Percentiles rank a stretch among this genome's conserved stretches.
Conservation (phyloP, 2,797 vertebrate genomes). For the Atherinosoma microstoma region DNA sequence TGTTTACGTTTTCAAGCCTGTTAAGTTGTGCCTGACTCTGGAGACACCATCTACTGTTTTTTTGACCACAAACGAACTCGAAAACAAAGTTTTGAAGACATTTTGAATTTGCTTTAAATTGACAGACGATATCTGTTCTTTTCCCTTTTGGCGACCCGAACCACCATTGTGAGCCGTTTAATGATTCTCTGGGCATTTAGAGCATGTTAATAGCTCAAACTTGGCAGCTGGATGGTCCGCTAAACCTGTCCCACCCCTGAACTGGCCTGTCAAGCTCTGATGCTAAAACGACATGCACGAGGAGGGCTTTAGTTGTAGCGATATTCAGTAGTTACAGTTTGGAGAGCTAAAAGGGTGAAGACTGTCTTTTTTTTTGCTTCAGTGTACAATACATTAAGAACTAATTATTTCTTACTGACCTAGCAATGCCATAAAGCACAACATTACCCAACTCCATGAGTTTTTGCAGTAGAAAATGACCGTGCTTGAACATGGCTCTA, state of each 20-base stretch:
- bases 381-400: neutral
- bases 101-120: constrained; percentile 40
- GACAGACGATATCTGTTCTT: constrained; percentile 10
- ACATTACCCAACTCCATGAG: neutral
- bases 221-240: neutral
- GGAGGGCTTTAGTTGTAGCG: neutral
- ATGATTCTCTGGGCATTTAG: constrained; percentile 24
- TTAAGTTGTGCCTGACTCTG: constrained; percentile 84
- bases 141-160: constrained; percentile 13
- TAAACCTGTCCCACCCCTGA: neutral
- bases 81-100: neutral
- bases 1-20: constrained; percentile 78
- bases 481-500: neutral
- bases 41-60: constrained; percentile 64
- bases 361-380: neutral
- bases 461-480: neutral
- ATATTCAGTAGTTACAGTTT: neutral
- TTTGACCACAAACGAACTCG: constrained; percentile 47
- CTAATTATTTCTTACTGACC: neutral
- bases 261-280: constrained; percentile 19
- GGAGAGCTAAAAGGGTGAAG: neutral
- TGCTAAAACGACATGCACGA: neutral
- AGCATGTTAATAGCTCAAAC: neutral
- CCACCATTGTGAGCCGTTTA: constrained; percentile 11
- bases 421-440: neutral